Base-by-base conservation (phyloP, 2,797 vertebrate genomes). In the Percopsis omiscomaycus region DNA sequence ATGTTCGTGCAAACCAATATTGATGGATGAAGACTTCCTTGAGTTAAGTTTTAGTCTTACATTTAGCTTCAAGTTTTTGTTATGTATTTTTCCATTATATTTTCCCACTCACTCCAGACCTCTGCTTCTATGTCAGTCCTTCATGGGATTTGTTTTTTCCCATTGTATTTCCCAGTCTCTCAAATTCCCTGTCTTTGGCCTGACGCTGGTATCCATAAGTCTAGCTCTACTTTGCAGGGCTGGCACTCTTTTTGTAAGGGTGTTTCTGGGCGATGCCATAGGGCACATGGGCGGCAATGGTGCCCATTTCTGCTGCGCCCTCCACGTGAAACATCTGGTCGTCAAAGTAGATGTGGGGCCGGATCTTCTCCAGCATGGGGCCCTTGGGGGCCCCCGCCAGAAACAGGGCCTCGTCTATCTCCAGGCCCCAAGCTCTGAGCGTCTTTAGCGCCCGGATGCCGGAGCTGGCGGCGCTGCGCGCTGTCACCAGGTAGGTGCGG, bases 311-410 rank as follows among this genome's bases (percentile, higher is more conserved):
- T 59, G 94, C 92, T 0, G 97, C 97, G 0, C 96, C 96, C 46
- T 98, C 94, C 77, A 98, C 93, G 0, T 99, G 97, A 84, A 98
- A 98, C 97, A 98, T 98, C 92, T 99, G 97, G 86, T 98, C 97
- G 0, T 99, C 97, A 0, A 99, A 99, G 92, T 95, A 98, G 89
- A 98, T 98, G 88, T 99, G 96, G 0, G 97, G 97, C 4, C 94
- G 86, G 81, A 99, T 99, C 89, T 98, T 99, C 89, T 93, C 95
- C 4, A 98, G 90, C 87, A 99, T 93, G 0, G 97, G 97, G 0
- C 95, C 97, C 78, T 98, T 98, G 22, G 96, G 95, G 0, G 97
- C 97, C 0, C 97, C 97, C 0, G 97, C 97, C 3, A 99, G 91
- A 77, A 99, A 98, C 64, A 99, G 74, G 30, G 97, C 97, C 70